Conservation (phyloP, 2,113 vertebrate species). For the Hymenochirus boettgeri region DNA sequence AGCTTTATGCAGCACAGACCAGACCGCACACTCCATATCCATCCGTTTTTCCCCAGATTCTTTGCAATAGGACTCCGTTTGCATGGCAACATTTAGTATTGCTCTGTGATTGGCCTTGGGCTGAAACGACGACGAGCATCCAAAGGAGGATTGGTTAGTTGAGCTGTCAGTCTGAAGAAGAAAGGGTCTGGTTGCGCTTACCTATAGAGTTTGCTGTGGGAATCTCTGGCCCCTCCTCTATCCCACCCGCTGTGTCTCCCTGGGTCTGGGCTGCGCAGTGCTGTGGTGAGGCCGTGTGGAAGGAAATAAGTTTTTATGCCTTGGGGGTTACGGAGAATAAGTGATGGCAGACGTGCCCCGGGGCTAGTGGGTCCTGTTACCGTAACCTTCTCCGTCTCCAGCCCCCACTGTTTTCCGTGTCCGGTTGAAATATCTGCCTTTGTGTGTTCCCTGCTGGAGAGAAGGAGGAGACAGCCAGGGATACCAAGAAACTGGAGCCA, state of each 20-base stretch:
- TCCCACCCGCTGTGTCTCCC: slow-evolving; percentile 23
- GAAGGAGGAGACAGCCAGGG: background rate
- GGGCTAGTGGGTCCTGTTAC: background rate
- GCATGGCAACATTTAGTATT: background rate
- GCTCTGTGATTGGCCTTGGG: background rate
- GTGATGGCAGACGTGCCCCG: background rate
- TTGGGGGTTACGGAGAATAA: background rate
- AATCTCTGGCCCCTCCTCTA: slow-evolving; percentile 8
- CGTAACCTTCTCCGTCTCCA: background rate
- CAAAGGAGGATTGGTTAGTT: slow-evolving; percentile 3
- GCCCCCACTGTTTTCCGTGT: background rate
- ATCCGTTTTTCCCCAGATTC: no score
- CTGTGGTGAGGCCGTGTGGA: background rate
- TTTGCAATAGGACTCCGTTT: background rate
- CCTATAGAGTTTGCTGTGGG: background rate
- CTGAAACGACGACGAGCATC: background rate
- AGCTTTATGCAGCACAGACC: no score
- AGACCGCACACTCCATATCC: no score
- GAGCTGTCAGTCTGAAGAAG: slow-evolving; percentile 18
- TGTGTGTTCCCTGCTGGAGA: background rate
- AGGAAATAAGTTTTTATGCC: background rate
- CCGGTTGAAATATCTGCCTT: background rate
- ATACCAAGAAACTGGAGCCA: background rate
- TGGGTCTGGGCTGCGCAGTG: slow-evolving; percentile 20
- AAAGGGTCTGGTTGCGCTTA: slow-evolving; percentile 7